Base-by-base conservation (phyloP, 2,888 invertebrate species). In the Bombylius discolor region DNA sequence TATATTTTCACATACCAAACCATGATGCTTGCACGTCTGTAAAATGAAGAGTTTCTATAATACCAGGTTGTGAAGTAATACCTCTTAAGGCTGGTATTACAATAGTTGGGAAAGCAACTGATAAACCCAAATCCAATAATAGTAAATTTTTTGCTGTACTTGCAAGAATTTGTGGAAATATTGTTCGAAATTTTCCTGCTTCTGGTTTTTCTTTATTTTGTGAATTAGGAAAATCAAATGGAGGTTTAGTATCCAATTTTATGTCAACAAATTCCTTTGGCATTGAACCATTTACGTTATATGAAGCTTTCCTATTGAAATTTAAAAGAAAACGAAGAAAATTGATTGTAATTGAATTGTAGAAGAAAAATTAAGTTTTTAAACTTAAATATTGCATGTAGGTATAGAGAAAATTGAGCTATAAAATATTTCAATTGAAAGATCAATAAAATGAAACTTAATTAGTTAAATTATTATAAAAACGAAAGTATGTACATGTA, bases 91-190 rank as follows among this genome's bases (percentile, higher is more conserved):
- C 78, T 8, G 80, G 79, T 51, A 81, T 70, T 32, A 80, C 78
- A 70, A 81, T 78, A 0, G 81, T 80, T 7, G 80, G 78, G 64
- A 80, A 80, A 59, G 77, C 78, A 60, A 79, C 71, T 31, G 80
- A 78, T 76, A 80, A 73, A 13, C 81, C 80, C 46, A 81, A 69
- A 33, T 80, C 80, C 48, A 80, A 68, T 48, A 81, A 69, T 33
- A 80, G 66, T 56, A 79, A 71, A 64, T 81, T 78, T 60, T 80
- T 68, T 4, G 80, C 78, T 12, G 78, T 68, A 56, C 78, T 78
- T 68, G 80, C 80, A 63, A 78, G 54, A 6, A 79, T 73, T 79
- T 63, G 62, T 47, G 61, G 62, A 13, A 63, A 51, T 32, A 62
- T 57, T 32, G 56, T 56, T 44, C 62, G 59, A 56, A 62, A 63